Evolutionary conservation across 2,888 invertebrate genomes (phyloP).

Genomic region (Galeopsomyia nigrocyanea): DNA sequence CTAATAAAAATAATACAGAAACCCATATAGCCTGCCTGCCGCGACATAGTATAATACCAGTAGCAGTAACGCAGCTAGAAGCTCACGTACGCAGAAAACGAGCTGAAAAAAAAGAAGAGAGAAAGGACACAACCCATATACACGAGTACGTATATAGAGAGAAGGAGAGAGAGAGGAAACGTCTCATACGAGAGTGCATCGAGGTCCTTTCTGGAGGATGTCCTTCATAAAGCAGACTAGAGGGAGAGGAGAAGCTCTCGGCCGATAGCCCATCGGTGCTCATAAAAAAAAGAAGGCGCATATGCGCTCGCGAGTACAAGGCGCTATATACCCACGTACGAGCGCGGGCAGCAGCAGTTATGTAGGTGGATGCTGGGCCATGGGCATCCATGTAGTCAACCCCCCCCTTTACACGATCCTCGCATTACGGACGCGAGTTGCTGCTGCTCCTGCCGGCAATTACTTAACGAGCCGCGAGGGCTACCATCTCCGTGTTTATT

Average conservation of each 20-base stretch:
- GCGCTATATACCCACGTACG: conserved; percentile 21
- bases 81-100: not conserved
- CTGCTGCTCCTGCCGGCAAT: conserved; percentile 54
- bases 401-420: conserved; percentile 59
- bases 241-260: conserved; percentile 32
- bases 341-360: conserved; percentile 45
- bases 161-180: not conserved
- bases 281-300: conserved; percentile 52
- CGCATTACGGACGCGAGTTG: conserved; percentile 58
- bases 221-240: conserved; percentile 48
- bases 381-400: conserved; percentile 39
- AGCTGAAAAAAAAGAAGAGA: no score
- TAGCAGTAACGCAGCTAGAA: not conserved
- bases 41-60: no score
- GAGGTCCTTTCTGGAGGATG: conserved; percentile 38
- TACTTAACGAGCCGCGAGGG: conserved; percentile 60
- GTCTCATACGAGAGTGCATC: conserved; percentile 32
- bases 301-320: conserved; percentile 45
- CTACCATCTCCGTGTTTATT: conserved; percentile 52
- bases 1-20: no score
- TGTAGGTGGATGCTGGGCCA: conserved; percentile 46
- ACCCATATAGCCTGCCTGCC: no score
- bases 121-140: conserved; percentile 9
- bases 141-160: not conserved
- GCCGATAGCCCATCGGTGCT: conserved; percentile 40